phyloP scores from a whole-genome alignment of 2,113 vertebrate genomes.

The Entelurus aequoreus region DNA sequence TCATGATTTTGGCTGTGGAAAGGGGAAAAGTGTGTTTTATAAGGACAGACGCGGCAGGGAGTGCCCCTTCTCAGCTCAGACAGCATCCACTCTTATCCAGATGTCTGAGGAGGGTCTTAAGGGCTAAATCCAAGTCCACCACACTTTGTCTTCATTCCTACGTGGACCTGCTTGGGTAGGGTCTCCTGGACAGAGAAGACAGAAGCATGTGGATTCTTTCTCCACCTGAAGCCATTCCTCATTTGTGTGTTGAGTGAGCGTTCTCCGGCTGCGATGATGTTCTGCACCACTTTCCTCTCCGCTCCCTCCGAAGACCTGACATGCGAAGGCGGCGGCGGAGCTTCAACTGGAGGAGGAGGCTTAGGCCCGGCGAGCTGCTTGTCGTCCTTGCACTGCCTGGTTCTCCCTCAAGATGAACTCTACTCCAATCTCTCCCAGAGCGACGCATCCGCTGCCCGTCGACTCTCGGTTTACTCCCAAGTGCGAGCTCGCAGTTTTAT shows the following conservation, averaged over 20 bases:
- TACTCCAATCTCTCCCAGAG: slow-evolving; percentile 55
- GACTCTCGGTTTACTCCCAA: slow-evolving; percentile 49
- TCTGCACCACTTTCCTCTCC: slow-evolving; percentile 75
- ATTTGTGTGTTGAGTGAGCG: neutral
- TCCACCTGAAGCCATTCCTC: neutral
- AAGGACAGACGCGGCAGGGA: neutral
- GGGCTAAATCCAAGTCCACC: slow-evolving; percentile 7
- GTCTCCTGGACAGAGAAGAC: slow-evolving; percentile 5
- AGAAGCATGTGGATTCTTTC: neutral
- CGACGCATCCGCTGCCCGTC: slow-evolving; percentile 14
- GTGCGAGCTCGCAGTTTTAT: slow-evolving; percentile 57
- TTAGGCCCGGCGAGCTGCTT: slow-evolving; percentile 67
- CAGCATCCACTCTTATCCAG: slow-evolving; percentile 10
- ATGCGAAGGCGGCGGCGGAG: slow-evolving; percentile 30
- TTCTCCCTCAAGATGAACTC: slow-evolving; percentile 76
- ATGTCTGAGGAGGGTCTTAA: slow-evolving; percentile 14
- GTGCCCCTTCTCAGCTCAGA: slow-evolving; percentile 15
- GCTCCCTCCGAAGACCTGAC: slow-evolving; percentile 63
- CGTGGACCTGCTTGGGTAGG: neutral
- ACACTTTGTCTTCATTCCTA: neutral
- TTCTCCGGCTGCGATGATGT: slow-evolving; percentile 57
- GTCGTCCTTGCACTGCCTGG: slow-evolving; percentile 73
- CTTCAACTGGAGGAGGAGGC: slow-evolving; percentile 24
- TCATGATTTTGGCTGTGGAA: slow-evolving; percentile 8
- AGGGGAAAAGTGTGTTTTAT: slow-evolving; percentile 11